A percentile compares a stretch with the other conserved stretches of the same genome.
These are phyloP conservation scores for Keiferia lycopersicella DNA, from an alignment of 2,888 invertebrate genomes.

Conservation along the genomic window DNA sequence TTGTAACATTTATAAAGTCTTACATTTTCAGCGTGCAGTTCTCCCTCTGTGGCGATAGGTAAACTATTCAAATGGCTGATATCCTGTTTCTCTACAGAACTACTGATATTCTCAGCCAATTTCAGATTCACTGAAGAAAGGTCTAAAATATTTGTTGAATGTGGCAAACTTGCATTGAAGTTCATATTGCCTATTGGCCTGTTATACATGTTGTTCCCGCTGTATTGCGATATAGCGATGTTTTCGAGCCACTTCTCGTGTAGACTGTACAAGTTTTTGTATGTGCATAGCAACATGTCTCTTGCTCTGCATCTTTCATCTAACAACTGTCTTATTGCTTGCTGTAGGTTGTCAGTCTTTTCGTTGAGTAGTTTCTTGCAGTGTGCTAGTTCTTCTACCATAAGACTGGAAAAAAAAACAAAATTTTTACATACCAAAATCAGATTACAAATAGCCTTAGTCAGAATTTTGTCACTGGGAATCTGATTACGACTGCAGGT, in stretches of 20 bases:
- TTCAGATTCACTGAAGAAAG: conserved; percentile 83
- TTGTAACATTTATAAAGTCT: too few species aligned
- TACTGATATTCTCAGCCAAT: conserved; percentile 82
- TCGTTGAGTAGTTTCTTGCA: conserved; percentile 91
- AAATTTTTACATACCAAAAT: neutral
- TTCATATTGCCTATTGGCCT: conserved; percentile 76
- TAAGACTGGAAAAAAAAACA: conserved; percentile 83
- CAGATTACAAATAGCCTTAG: neutral
- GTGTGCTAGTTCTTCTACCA: conserved; percentile 95
- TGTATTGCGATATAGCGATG: conserved; percentile 68
- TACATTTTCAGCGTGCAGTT: conserved; percentile 82
- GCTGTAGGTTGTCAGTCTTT: conserved; percentile 85
- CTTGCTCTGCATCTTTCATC: conserved; percentile 86
- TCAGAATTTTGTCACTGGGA: neutral
- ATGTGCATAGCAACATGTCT: conserved; percentile 83
- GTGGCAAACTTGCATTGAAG: conserved; percentile 67
- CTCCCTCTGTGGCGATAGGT: conserved; percentile 75
- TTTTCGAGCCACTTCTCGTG: conserved; percentile 75
- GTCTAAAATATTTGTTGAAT: conserved; percentile 84
- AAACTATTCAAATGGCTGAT: conserved; percentile 63
- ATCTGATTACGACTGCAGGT: neutral
- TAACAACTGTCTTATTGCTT: conserved; percentile 84
- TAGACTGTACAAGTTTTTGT: conserved; percentile 80
- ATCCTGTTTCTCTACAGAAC: conserved; percentile 70
- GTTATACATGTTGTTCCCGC: conserved; percentile 61